A percentile compares a stretch with the other conserved stretches of the same genome.
phyloP scores from a whole-genome alignment of 2,113 vertebrate genomes.

The Leucopsar rothschildi region DNA sequence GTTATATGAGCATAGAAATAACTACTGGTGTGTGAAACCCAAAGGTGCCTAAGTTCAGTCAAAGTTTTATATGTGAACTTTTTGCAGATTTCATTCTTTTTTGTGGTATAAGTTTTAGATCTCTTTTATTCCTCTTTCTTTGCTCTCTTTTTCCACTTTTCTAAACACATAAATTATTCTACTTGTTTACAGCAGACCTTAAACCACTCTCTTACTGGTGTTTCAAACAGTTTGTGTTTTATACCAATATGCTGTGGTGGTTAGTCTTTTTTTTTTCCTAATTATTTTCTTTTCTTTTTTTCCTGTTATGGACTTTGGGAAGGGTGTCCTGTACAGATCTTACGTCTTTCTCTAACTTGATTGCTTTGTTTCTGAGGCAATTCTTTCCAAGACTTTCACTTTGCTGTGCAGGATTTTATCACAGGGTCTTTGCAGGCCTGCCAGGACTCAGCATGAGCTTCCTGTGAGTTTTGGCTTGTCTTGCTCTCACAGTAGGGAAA shows the following conservation, averaged over 20 bases:
- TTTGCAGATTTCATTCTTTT: neutral
- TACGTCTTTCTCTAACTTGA: neutral
- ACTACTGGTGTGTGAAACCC: constrained; percentile 20
- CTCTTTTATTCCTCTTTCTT: neutral
- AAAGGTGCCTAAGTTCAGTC: constrained; percentile 5
- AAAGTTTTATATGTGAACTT: neutral
- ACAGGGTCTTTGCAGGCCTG: neutral
- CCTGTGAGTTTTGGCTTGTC: neutral
- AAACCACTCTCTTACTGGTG: neutral
- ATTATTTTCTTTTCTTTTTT: neutral
- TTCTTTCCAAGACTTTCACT: neutral
- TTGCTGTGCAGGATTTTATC: neutral
- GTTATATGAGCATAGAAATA: constrained; percentile 37
- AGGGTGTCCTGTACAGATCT: neutral
- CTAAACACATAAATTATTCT: neutral
- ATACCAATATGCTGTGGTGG: neutral
- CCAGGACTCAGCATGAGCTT: neutral
- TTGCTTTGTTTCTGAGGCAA: neutral
- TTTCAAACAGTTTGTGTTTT: neutral
- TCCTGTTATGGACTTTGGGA: neutral
- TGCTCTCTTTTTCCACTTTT: neutral
- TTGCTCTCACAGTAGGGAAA: neutral
- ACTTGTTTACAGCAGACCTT: neutral
- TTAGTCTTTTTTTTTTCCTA: too few species aligned
- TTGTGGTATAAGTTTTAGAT: neutral